Conservation (phyloP, 2,113 vertebrate genomes). For the Ceratotherium simum region DNA sequence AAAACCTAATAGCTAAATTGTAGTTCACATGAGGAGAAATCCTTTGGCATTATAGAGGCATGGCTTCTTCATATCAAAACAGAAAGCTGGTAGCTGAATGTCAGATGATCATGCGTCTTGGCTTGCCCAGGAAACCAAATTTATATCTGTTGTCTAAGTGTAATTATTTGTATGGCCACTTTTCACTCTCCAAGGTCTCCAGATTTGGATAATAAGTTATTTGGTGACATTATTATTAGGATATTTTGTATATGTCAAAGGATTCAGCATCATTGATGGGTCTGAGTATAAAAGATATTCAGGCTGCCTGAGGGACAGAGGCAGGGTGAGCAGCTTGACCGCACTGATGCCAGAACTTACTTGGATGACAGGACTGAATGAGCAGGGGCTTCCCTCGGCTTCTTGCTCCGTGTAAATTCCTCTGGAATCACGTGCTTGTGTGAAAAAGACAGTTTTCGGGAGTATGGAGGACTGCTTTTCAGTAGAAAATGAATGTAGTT, state of each 20-base stretch:
- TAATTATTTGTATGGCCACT: background rate
- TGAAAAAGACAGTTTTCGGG: background rate
- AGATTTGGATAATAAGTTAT: background rate
- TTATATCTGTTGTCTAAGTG: background rate
- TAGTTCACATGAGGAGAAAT: background rate
- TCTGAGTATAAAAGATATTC: background rate
- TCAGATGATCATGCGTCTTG: too few relatives aligned
- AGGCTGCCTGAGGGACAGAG: background rate
- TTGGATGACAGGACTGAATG: fast-evolving
- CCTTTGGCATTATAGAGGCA: background rate
- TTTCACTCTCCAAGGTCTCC: background rate
- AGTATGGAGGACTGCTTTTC: background rate
- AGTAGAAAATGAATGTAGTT: background rate
- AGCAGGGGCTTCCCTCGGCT: background rate
- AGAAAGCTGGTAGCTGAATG: background rate
- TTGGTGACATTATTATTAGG: background rate
- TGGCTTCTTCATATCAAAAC: background rate
- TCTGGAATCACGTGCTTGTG: too few relatives aligned
- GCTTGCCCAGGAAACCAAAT: too few relatives aligned
- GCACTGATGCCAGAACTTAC: background rate
- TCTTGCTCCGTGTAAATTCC: background rate
- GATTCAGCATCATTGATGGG: background rate
- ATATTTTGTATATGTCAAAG: background rate
- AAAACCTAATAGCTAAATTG: background rate
- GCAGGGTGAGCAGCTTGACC: background rate